Base-by-base conservation (phyloP, 2,113 vertebrate species). In the Serilophus lunatus region DNA sequence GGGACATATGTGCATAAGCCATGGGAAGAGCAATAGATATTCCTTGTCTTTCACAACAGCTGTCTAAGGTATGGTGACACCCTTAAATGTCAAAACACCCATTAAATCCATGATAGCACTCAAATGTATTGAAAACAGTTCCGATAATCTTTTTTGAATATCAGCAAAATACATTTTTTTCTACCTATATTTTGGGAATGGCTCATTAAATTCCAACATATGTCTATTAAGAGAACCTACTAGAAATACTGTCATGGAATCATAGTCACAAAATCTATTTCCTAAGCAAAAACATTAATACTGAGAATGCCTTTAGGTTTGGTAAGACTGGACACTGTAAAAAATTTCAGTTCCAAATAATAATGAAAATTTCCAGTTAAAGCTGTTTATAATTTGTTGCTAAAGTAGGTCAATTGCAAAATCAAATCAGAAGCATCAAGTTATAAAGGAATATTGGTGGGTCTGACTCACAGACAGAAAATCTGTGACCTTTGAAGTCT, bases 401-500 rank as follows among this genome's bases (percentile, higher is more conserved):
- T 94, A 18, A 70, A 57, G 36, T 54, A 75, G 35, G 4, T 51
- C 5, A 69, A 92, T 66, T 91, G 28, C 60, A 91, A 83, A 87
- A 91, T 75, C 17, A 93, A 68, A 95, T 90, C 20, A 26, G 28
- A 88, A 74, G 31, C 25, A 93, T 51, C 63, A 76, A 14, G 40
- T 70, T 78, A 22, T 42, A 38, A 84, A 87, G 87, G 60, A 90
- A 88, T 44, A 71, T 83, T 88, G 33, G 23, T 88, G 65, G 36
- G 40, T 84, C 42, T 53, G 45, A 35, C 59, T 93, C 93, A 68
- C 54, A 94, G 80, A 94, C 54, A 91, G 92, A 95, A 94, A 81
- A 94, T 78, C 56, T 78, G 35, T 95, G 95, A 97, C 96, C 95
- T 98, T 97, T 97, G 95, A 95, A 96, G 86, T 93, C 95, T 82